phyloP scores from a whole-genome alignment of 2,888 invertebrate genomes.

The Hedychridium roseum region DNA sequence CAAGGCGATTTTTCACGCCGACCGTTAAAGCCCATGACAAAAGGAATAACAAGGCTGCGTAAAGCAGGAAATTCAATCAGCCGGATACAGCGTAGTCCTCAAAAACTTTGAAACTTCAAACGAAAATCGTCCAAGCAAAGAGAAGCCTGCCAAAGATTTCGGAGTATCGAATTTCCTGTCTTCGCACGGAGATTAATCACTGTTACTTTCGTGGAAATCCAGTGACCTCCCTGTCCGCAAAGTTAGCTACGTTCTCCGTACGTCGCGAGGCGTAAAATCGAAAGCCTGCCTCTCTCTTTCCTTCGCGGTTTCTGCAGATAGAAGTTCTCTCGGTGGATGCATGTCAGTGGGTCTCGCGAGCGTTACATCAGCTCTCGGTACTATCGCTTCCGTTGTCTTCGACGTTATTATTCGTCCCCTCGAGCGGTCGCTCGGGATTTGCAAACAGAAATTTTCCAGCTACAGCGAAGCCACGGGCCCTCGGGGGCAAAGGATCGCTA shows the following conservation, averaged over 20 bases:
- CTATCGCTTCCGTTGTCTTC: constrained; percentile 49
- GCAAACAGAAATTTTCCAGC: constrained; percentile 28
- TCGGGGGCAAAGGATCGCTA: too few relatives aligned
- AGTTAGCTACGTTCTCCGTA: constrained; percentile 1
- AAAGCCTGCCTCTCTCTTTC: constrained; percentile 28
- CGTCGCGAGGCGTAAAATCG: constrained; percentile 17
- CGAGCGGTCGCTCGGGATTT: constrained; percentile 20
- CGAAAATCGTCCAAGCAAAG: background rate
- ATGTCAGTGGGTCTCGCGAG: constrained; percentile 52
- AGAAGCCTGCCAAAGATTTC: constrained; percentile 1
- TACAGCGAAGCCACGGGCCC: constrained; percentile 14
- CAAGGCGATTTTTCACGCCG: too few relatives aligned
- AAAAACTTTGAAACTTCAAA: too few relatives aligned
- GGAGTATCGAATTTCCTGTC: background rate
- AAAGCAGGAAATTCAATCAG: too few relatives aligned
- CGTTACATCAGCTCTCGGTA: constrained; percentile 50
- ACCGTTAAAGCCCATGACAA: too few relatives aligned
- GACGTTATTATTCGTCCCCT: too few relatives aligned
- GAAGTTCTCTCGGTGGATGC: constrained; percentile 32
- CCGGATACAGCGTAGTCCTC: too few relatives aligned
- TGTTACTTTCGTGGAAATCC: constrained; percentile 15
- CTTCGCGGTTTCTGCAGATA: constrained; percentile 6
- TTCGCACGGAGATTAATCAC: constrained; percentile 4
- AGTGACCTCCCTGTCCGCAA: constrained; percentile 2
- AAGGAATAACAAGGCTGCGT: too few relatives aligned